phyloP scores from a whole-genome alignment of 2,888 invertebrate genomes.

The Drosophila mimica region DNA sequence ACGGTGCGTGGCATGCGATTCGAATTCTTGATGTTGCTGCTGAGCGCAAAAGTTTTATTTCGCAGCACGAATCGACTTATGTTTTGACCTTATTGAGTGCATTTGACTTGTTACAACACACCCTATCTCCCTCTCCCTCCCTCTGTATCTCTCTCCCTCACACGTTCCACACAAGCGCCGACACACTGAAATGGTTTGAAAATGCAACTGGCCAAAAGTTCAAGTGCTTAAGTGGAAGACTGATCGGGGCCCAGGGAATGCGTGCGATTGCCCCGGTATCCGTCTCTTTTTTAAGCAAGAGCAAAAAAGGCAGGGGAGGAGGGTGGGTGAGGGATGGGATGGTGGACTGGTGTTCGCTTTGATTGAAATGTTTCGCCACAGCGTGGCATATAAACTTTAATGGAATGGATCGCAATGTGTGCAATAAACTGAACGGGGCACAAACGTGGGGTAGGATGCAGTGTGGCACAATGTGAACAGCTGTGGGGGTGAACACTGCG shows the following conservation, averaged over 20 bases:
- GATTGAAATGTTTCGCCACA: slow-evolving; percentile 74
- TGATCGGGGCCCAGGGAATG: slow-evolving; percentile 59
- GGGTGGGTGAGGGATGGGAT: background rate
- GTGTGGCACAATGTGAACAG: background rate
- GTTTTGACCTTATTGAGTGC: slow-evolving; percentile 42
- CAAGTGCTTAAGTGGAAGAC: slow-evolving; percentile 58
- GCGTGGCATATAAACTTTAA: slow-evolving; percentile 72
- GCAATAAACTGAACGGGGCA: slow-evolving; percentile 51
- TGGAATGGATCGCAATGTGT: slow-evolving; percentile 64
- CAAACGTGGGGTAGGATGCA: background rate
- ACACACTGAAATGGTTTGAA: slow-evolving; percentile 14
- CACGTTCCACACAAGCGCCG: slow-evolving; percentile 7
- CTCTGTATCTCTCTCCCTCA: background rate
- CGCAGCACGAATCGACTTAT: slow-evolving; percentile 54
- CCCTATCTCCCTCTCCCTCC: background rate
- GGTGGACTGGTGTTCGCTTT: slow-evolving; percentile 33
- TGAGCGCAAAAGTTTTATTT: slow-evolving; percentile 43
- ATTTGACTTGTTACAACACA: slow-evolving; percentile 38
- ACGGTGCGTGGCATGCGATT: slow-evolving; percentile 4
- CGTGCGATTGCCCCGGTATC: slow-evolving; percentile 41
- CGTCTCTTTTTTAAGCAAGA: slow-evolving; percentile 13
- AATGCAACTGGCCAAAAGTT: slow-evolving; percentile 61
- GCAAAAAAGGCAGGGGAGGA: background rate
- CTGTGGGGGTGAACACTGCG: background rate
- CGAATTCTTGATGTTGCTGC: slow-evolving; percentile 40